Base-by-base conservation (phyloP, 2,113 vertebrate genomes). In the Microtus pennsylvanicus region DNA sequence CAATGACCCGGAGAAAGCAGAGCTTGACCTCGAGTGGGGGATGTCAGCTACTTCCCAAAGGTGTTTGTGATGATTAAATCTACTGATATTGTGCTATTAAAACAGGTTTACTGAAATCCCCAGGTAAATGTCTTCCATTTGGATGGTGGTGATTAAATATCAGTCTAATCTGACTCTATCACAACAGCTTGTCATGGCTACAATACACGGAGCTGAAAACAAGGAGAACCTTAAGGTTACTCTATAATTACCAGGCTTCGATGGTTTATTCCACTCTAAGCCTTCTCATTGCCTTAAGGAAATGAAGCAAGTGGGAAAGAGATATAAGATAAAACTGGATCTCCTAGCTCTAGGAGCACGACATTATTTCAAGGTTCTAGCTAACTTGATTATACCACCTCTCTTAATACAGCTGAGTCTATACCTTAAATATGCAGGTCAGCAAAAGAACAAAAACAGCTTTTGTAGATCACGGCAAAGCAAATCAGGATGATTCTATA, bases 91-190 rank as follows among this genome's bases (percentile, higher is more conserved):
- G 3, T 81, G 11, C 33, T 86, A 89, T 58, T 75, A 70, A 76
- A 89, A 96, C 85, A 87, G 85, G 24, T 47, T 93, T 83, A 89
- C 45, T 67, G 45, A 74, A 91, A 89, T 72, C 16, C 17, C 28
- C 52, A 74, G 61, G 74, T 91, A 82, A 80, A 83, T 58, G 3
- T 13, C 61, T 78, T 19, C 11, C 24, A 35, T 33, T 86, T 77
- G 78, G 1, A 88, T 52, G 65, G 52, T 67, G 26, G 45, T 89
- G 88, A 70, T 42, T 77, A 92, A 93, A 88, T 45, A 58, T 30
- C 33, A 90, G 16, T 7, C 85, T 82, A 82, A 90, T n/a, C 19
- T 78, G 82, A 97, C 91, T 45, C n/a, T 82, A n/a, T 22, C 17
- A 17, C 92, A 69, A 42, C 69, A 72, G 50, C n/a, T 89, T 89